phyloP scores from a whole-genome alignment of 2,888 invertebrate genomes.

The Sialis lutaria region DNA sequence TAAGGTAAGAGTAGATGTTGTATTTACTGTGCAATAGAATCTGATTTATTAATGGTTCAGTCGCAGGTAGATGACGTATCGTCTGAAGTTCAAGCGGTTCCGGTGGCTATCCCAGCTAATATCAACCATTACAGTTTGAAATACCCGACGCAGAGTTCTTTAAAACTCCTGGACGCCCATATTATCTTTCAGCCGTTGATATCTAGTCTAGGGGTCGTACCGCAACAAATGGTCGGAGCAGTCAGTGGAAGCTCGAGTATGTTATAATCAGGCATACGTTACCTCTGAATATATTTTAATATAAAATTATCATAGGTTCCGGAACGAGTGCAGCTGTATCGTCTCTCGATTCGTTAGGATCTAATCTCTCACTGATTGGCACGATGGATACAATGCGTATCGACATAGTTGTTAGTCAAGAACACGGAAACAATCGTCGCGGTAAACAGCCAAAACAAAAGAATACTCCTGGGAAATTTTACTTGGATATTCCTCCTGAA shows the following conservation, averaged over 20 bases:
- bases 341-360: slow-evolving; percentile 74
- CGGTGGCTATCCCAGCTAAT: neutral
- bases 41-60: neutral
- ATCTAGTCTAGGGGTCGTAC: slow-evolving; percentile 77
- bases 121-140: slow-evolving; percentile 15
- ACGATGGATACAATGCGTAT: slow-evolving; percentile 78
- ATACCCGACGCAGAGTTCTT: slow-evolving; percentile 66
- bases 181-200: slow-evolving; percentile 85
- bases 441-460: slow-evolving; percentile 14
- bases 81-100: neutral
- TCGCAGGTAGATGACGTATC: neutral
- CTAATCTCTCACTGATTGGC: slow-evolving; percentile 66
- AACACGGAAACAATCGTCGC: slow-evolving; percentile 36
- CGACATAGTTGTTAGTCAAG: slow-evolving; percentile 80
- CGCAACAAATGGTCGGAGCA: slow-evolving; percentile 50
- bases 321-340: slow-evolving; percentile 39
- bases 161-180: slow-evolving; percentile 79
- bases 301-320: slow-evolving; percentile 17
- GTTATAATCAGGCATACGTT: neutral
- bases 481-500: slow-evolving; percentile 40
- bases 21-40: neutral
- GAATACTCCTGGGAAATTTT: slow-evolving; percentile 24
- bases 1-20: slow-evolving; percentile 1
- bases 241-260: slow-evolving; percentile 4
- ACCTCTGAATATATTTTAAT: slow-evolving; percentile 3